Percentiles rank a stretch among this genome's conserved stretches.
phyloP scores from a whole-genome alignment of 2,888 invertebrate genomes.

The Drosophila prostipennis region DNA sequence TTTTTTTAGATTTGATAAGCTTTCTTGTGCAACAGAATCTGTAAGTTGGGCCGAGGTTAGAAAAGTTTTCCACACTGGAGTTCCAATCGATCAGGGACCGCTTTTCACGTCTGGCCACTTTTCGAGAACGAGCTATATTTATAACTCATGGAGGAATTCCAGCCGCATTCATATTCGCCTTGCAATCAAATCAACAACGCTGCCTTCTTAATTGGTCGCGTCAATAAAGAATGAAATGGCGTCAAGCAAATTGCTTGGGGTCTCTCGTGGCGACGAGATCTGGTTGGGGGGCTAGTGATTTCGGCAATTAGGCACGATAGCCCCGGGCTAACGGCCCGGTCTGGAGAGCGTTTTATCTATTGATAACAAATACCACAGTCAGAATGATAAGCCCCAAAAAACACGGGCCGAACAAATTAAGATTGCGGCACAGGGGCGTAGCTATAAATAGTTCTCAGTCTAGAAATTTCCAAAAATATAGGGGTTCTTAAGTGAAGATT shows the following conservation, averaged over 20 bases:
- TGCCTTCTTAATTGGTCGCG: slow-evolving; percentile 61
- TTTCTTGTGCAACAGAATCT: slow-evolving; percentile 31
- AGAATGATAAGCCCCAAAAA: slow-evolving; percentile 27
- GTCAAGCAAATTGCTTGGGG: slow-evolving; percentile 49
- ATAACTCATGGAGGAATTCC: slow-evolving; percentile 24
- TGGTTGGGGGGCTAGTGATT: slow-evolving; percentile 31
- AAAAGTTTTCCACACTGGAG: slow-evolving; percentile 3
- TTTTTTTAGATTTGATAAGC: slow-evolving; percentile 29
- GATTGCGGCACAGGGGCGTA: slow-evolving; percentile 22
- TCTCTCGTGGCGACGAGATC: slow-evolving; percentile 17
- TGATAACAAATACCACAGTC: slow-evolving; percentile 39
- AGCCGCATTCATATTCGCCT: slow-evolving; percentile 27
- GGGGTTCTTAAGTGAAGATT: too few relatives aligned
- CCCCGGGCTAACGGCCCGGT: slow-evolving; percentile 2
- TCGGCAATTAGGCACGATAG: slow-evolving; percentile 35
- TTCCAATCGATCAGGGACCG: not conserved
- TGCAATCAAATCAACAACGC: slow-evolving; percentile 38
- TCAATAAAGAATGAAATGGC: slow-evolving; percentile 47
- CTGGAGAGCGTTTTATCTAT: slow-evolving; percentile 32
- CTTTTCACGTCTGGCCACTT: slow-evolving; percentile 17
- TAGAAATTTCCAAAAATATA: too few relatives aligned
- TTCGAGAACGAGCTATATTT: slow-evolving; percentile 14
- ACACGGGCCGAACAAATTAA: slow-evolving; percentile 11
- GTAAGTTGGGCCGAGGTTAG: slow-evolving; percentile 17
- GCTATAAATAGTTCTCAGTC: not conserved